Percentiles rank a stretch among this genome's conserved stretches.
Conservation (phyloP, 2,888 invertebrate species). For the Yponomeuta evonymella region DNA sequence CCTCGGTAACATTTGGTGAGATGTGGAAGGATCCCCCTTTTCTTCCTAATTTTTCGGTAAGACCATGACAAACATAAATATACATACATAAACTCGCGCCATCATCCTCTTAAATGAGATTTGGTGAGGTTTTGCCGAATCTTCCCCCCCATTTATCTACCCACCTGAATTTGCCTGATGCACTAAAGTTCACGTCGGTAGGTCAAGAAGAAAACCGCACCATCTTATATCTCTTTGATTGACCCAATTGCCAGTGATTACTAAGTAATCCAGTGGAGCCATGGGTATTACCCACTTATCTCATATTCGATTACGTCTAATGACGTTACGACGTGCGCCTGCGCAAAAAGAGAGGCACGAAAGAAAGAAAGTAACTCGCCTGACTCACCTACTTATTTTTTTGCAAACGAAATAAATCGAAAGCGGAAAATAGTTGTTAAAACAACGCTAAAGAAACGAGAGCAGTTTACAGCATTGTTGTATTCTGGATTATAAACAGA, state of each 20-base stretch:
- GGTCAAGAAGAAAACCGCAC: not conserved
- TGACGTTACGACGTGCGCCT: not conserved
- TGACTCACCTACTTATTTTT: not conserved
- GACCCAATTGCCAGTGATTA: not conserved
- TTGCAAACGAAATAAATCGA: slow-evolving; percentile 1
- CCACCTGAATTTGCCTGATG: no score
- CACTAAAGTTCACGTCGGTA: not conserved
- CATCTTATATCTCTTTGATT: not conserved
- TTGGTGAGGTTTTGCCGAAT: no score
- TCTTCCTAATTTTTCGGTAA: no score
- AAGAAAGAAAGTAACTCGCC: slow-evolving; percentile 3
- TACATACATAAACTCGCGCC: no score
- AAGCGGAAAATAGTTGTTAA: not conserved
- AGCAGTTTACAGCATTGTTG: not conserved
- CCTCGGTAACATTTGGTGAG: no score
- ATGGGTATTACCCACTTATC: not conserved
- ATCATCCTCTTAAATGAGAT: no score
- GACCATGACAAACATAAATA: no score
- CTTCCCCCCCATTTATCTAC: no score
- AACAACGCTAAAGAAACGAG: not conserved
- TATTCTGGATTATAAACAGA: not conserved
- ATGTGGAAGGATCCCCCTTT: no score
- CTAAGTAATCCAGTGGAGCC: not conserved
- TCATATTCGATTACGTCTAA: slow-evolving; percentile 1
- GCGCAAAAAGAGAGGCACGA: not conserved